phyloP scores from a whole-genome alignment of 1,140 invertebrate species.

The Bursaphelenchus mucronatus region DNA sequence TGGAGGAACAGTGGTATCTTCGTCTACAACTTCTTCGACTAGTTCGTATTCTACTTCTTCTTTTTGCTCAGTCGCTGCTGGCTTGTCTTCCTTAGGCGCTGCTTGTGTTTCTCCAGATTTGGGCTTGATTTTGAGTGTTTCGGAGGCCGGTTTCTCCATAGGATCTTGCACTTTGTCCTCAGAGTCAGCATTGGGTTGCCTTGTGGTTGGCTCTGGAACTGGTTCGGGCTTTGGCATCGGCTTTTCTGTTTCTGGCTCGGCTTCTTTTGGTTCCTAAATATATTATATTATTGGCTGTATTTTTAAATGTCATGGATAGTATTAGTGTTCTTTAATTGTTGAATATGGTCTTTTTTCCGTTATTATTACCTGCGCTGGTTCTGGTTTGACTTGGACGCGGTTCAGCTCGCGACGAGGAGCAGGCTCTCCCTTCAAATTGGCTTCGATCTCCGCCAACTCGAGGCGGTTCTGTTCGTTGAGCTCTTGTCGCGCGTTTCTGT shows the following conservation, averaged over 20 bases:
- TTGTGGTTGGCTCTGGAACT: slow-evolving; percentile 1
- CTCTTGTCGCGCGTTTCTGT: slow-evolving; percentile 41
- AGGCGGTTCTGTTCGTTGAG: slow-evolving; percentile 46
- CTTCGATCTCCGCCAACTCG: slow-evolving; percentile 49
- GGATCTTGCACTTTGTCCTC: background rate
- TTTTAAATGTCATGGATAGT: background rate
- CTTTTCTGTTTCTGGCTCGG: slow-evolving; percentile 9
- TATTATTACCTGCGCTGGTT: slow-evolving; percentile 3
- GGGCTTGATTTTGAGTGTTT: slow-evolving; percentile 7
- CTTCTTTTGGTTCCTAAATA: background rate
- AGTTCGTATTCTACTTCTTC: slow-evolving; percentile 13
- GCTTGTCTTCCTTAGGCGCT: slow-evolving; percentile 7
- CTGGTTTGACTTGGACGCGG: slow-evolving; percentile 16
- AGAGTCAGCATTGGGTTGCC: background rate
- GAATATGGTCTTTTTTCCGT: background rate
- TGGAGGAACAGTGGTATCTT: too few species aligned
- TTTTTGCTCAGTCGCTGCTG: background rate
- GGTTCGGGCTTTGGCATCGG: background rate
- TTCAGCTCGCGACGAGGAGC: slow-evolving; percentile 4
- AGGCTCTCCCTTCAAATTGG: slow-evolving; percentile 32
- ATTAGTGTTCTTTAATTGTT: background rate
- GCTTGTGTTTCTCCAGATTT: slow-evolving; percentile 13
- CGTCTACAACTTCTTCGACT: slow-evolving; percentile 10
- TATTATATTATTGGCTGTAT: background rate
- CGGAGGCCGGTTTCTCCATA: background rate